A percentile compares a stretch with the other conserved stretches of the same genome.
Conservation (phyloP, 2,113 vertebrate genomes). For the Entomyzon cyanotis region DNA sequence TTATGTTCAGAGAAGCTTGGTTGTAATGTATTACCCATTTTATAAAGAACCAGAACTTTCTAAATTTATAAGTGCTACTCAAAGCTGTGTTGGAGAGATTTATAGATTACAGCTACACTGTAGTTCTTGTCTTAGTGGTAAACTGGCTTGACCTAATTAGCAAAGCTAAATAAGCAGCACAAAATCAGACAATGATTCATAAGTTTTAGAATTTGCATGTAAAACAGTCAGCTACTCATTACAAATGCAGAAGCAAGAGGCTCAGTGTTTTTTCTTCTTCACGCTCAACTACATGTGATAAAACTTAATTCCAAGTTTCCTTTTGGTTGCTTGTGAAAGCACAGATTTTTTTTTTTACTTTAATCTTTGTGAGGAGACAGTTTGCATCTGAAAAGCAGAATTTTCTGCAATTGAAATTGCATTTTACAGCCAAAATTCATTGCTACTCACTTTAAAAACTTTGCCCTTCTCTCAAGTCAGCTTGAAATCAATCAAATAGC, state of each 20-base stretch:
- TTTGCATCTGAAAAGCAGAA: slow-evolving; percentile 63
- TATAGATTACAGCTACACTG: slow-evolving; percentile 25
- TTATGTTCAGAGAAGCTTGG: not conserved
- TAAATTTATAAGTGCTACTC: not conserved
- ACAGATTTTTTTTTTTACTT: slow-evolving; percentile 13
- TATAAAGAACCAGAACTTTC: not conserved
- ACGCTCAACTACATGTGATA: slow-evolving; percentile 55
- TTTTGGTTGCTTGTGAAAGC: slow-evolving; percentile 36
- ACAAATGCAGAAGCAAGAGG: slow-evolving; percentile 43
- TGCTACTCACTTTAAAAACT: not conserved
- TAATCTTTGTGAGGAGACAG: slow-evolving; percentile 25
- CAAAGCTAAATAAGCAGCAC: slow-evolving; percentile 44
- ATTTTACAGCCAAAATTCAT: slow-evolving; percentile 23
- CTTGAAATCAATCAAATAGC: slow-evolving; percentile 1
- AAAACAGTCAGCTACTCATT: slow-evolving; percentile 56
- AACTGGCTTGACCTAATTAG: slow-evolving; percentile 63
- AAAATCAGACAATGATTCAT: slow-evolving; percentile 60
- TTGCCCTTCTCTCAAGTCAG: not conserved
- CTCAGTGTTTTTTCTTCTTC: slow-evolving; percentile 30
- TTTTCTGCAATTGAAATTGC: slow-evolving; percentile 13
- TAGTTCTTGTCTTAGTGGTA: slow-evolving; percentile 47
- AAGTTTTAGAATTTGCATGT: slow-evolving; percentile 65
- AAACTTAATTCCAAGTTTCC: slow-evolving; percentile 55
- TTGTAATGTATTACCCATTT: not conserved
- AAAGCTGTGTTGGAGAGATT: slow-evolving; percentile 6